These are phyloP conservation scores for Triplophysa yarkandensis DNA, from an alignment of 2,797 vertebrate species.

Conservation along the genomic window DNA sequence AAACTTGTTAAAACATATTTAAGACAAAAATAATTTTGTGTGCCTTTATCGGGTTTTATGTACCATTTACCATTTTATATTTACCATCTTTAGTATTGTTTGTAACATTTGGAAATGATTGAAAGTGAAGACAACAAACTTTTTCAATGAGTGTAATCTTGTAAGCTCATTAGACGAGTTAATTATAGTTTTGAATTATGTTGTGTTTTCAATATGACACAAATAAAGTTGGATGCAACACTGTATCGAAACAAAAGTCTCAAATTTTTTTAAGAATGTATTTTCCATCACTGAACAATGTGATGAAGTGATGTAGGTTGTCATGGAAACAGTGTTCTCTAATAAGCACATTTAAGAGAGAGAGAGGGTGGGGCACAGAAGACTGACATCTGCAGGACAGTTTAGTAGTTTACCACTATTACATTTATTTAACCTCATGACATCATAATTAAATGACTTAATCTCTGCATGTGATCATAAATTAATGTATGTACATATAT, in stretches of 20 bases:
- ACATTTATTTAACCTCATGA: too few species aligned
- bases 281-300: not conserved
- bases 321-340: not conserved
- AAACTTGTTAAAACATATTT: not conserved
- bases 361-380: not conserved
- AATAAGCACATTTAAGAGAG: not conserved
- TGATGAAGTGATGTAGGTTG: not conserved
- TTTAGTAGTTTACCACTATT: too few species aligned
- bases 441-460: too few species aligned
- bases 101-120: too few species aligned
- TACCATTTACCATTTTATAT: not conserved
- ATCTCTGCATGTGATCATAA: too few species aligned
- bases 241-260: too few species aligned
- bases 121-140: not conserved
- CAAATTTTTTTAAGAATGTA: not conserved
- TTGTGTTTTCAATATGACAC: too few species aligned
- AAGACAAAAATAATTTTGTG: not conserved
- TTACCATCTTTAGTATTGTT: too few species aligned
- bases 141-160: too few species aligned
- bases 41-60: not conserved
- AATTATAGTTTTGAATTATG: too few species aligned
- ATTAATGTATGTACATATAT: too few species aligned
- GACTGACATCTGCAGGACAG: conserved; percentile 5
- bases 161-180: too few species aligned
- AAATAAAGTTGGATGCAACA: not conserved